Evolutionary conservation across 2,888 invertebrate genomes (phyloP), one percentile per base, ranked within the genome.

Genomic region (Eristalinus sepulchralis): DNA sequence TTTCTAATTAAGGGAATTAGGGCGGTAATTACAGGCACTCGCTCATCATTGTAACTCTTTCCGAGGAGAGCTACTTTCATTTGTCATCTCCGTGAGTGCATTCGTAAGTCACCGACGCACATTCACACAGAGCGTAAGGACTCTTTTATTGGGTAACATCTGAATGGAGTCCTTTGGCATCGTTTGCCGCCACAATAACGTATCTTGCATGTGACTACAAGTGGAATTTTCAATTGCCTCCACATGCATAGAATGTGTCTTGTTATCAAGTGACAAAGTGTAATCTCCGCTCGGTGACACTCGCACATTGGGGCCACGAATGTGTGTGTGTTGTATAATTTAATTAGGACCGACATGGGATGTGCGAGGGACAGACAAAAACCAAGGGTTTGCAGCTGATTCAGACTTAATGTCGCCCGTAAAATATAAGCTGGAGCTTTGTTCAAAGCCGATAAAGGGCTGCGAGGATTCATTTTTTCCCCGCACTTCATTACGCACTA

Each of bases 361-460:
- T 76, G 33, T 71, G 66, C 8, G 39, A n/a, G 39, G 13, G 0
- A 80, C 47, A 63, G 60, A 63, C 22, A 60, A 10, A 53, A 34
- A 24, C 24, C 17, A n/a, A 20, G 20, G 59, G 68, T 47, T 47
- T 17, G 47, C 64, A 77, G 85, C 83, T 86, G 86, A 79, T 83
- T 86, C 78, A 79, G 83, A 78, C 86, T 86, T 86, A 86, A 86
- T 83, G 83, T 75, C 62, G 73, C 78, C 79, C 86, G 83, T 86
- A 83, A 83, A 75, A 79, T 83, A 79, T 66, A 33, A 79, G 83
- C 78, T 55, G 57, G 66, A 66, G 64, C 34, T 62, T 34, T 36
- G 66, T 27, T 76, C 72, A 68, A 68, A 78, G 31, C 57, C 57
- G 39, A 33, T 71, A 13, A 39, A 57, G 47, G 27, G 31, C 55